phyloP scores from a whole-genome alignment of 2,888 invertebrate species.

The Heliconius sara region DNA sequence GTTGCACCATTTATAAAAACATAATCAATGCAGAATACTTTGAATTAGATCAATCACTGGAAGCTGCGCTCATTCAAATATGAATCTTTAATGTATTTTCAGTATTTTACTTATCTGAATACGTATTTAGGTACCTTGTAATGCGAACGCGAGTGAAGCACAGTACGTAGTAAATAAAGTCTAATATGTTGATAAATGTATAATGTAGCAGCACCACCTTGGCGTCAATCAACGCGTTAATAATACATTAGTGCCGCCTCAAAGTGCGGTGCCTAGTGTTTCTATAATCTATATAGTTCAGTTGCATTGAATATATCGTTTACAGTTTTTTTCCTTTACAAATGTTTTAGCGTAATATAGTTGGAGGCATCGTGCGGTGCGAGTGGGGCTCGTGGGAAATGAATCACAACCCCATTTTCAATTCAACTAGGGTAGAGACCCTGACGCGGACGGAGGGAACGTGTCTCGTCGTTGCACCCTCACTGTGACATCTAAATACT shows the following conservation, averaged over 20 bases:
- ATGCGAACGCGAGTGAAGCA: constrained; percentile 32
- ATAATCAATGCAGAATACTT: constrained; percentile 16
- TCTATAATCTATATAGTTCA: constrained; percentile 16
- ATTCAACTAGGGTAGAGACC: constrained; percentile 72
- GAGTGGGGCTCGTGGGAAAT: constrained; percentile 78
- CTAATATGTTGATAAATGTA: constrained; percentile 39
- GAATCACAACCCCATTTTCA: constrained; percentile 83
- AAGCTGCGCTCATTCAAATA: constrained; percentile 22
- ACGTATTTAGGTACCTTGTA: constrained; percentile 17
- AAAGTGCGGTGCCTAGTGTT: constrained; percentile 25
- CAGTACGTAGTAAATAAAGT: constrained; percentile 41
- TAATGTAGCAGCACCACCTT: constrained; percentile 14
- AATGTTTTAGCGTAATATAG: constrained; percentile 64
- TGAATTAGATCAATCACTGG: constrained; percentile 8
- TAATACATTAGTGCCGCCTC: constrained; percentile 54
- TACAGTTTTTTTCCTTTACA: constrained; percentile 54
- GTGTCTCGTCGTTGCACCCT: constrained; percentile 71
- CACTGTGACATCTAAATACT: constrained; percentile 73
- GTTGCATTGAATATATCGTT: constrained; percentile 46
- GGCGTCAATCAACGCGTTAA: constrained; percentile 54
- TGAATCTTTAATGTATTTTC: constrained; percentile 27
- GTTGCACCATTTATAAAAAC: constrained; percentile 41
- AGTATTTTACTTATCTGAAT: constrained; percentile 6
- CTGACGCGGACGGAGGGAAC: constrained; percentile 65
- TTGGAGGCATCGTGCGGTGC: constrained; percentile 66